A percentile compares a stretch with the other conserved stretches of the same genome.
Evolutionary conservation across 2,797 vertebrate genomes (phyloP).

Genomic region (Okamejei kenojei): DNA sequence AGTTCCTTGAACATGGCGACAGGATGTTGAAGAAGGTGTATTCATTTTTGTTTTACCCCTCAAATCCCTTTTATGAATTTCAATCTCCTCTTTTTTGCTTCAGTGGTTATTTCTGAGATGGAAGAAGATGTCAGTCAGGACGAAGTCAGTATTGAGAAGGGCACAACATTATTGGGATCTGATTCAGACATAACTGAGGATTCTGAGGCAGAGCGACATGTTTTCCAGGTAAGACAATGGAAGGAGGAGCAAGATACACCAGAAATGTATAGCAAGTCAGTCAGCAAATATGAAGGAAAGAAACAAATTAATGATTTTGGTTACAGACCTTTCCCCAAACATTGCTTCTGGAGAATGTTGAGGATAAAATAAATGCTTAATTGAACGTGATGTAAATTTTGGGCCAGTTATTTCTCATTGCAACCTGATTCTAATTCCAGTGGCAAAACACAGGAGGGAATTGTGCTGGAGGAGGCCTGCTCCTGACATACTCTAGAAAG

Average conservation of each 20-base stretch:
- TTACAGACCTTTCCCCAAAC: not conserved
- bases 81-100: slow-evolving; percentile 34
- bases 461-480: too few species aligned
- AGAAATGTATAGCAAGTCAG: not conserved
- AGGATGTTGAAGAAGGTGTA: too few species aligned
- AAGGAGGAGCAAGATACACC: not conserved
- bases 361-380: not conserved
- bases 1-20: too few species aligned
- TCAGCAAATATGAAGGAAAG: not conserved
- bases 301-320: not conserved
- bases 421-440: too few species aligned
- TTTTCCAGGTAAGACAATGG: slow-evolving; percentile 48
- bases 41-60: not conserved
- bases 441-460: too few species aligned
- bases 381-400: not conserved
- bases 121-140: slow-evolving; percentile 50
- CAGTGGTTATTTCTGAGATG: slow-evolving; percentile 51
- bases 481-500: too few species aligned
- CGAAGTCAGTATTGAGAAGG: slow-evolving; percentile 46
- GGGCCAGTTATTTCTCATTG: too few species aligned
- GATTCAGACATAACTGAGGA: slow-evolving; percentile 44
- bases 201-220: slow-evolving; percentile 41
- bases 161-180: slow-evolving; percentile 46
- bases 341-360: not conserved
- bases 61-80: not conserved